These are phyloP conservation scores for Drosophila atroscutellata DNA, from an alignment of 2,888 invertebrate genomes.

Conservation along the genomic window DNA sequence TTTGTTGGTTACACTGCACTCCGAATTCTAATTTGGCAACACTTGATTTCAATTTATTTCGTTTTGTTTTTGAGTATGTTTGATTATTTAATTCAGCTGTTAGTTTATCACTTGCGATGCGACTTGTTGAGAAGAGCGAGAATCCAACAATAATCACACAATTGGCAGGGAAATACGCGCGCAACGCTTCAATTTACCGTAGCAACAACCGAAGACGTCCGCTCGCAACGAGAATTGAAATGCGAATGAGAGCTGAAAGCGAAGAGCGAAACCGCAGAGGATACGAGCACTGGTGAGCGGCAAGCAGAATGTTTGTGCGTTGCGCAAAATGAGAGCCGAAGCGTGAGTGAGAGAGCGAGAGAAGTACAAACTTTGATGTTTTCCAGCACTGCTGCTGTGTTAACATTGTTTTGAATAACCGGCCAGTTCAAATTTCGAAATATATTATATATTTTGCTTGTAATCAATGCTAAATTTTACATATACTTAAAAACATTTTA, in stretches of 20 bases:
- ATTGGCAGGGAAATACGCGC: conserved; percentile 60
- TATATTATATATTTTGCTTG: not conserved
- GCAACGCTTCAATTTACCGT: conserved; percentile 55
- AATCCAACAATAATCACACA: conserved; percentile 33
- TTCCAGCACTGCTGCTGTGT: conserved; percentile 34
- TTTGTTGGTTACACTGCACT: conserved; percentile 50
- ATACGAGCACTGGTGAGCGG: conserved; percentile 37
- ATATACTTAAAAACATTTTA: not conserved
- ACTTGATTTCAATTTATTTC: conserved; percentile 32
- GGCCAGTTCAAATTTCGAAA: not conserved
- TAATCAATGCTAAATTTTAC: too few species aligned
- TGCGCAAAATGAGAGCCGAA: conserved; percentile 50
- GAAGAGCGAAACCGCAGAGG: conserved; percentile 47
- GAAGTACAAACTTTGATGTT: not conserved
- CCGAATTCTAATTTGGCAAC: conserved; percentile 33
- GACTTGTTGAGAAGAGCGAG: conserved; percentile 72
- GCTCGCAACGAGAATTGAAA: conserved; percentile 66
- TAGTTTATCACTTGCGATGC: conserved; percentile 59
- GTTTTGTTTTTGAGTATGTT: conserved; percentile 14
- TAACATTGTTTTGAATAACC: not conserved
- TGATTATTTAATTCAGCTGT: conserved; percentile 33
- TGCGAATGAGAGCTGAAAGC: conserved; percentile 62
- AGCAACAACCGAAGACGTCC: conserved; percentile 54
- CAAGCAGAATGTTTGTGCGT: conserved; percentile 37
- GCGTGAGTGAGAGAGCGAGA: conserved; percentile 5